phyloP scores from a whole-genome alignment of 2,888 invertebrate genomes.

The Oxycera nigricornis region DNA sequence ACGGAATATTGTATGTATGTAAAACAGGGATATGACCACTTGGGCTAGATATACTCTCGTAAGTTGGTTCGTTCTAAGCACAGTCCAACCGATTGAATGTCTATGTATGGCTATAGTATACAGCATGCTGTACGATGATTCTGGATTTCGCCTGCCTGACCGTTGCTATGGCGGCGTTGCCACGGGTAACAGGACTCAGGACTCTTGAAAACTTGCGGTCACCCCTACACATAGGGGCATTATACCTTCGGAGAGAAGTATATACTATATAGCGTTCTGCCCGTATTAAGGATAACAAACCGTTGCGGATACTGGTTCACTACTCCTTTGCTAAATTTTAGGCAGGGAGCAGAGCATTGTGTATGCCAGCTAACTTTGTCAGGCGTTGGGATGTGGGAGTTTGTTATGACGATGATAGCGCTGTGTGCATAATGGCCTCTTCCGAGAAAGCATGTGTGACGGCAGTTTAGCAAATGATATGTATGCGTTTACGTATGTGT shows the following conservation, averaged over 20 bases:
- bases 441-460: conserved; percentile 26
- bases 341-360: not conserved
- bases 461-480: conserved; percentile 23
- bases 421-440: conserved; percentile 27
- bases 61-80: conserved; percentile 16
- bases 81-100: conserved; percentile 16
- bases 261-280: conserved; percentile 31
- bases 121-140: conserved; percentile 7
- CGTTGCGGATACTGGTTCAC: conserved; percentile 15
- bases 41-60: conserved; percentile 22
- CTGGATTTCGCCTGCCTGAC: conserved; percentile 45
- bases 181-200: conserved; percentile 44
- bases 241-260: conserved; percentile 13
- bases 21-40: conserved; percentile 38
- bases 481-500: conserved; percentile 9
- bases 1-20: conserved; percentile 36
- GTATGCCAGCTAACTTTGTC: not conserved
- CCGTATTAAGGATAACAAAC: conserved; percentile 36
- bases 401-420: conserved; percentile 31
- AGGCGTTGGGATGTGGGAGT: not conserved
- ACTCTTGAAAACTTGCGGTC: conserved; percentile 45
- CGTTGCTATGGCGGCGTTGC: conserved; percentile 50
- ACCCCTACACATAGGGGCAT: conserved; percentile 43
- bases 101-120: conserved; percentile 18
- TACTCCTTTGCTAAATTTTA: conserved; percentile 21